Evolutionary conservation across 2,888 invertebrate genomes (phyloP).

Genomic region (Hyposoter dolosus): DNA sequence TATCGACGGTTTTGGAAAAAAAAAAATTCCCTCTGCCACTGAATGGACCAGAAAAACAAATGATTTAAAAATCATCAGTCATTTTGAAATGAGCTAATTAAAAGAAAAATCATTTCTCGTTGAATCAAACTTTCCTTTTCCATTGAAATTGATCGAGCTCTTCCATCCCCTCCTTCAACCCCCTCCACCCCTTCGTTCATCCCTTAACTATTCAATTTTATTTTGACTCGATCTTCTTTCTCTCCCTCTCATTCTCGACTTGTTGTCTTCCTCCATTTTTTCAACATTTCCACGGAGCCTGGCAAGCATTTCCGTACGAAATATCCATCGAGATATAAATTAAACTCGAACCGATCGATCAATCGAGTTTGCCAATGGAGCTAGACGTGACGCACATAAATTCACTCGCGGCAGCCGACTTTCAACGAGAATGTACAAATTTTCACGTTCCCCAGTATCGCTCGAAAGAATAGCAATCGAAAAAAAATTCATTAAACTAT

Average conservation of each 20-base stretch:
- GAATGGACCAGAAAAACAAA: background rate
- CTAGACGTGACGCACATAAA: conserved; percentile 61
- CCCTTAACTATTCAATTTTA: conserved; percentile 15
- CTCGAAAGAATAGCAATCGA: conserved; percentile 3
- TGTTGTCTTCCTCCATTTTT: background rate
- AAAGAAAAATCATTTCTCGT: conserved; percentile 11
- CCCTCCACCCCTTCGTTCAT: background rate
- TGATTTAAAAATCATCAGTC: conserved; percentile 29
- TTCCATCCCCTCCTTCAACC: background rate
- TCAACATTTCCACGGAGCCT: background rate
- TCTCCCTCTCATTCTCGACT: background rate
- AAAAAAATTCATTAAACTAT: conserved; percentile 3
- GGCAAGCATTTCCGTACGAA: conserved; percentile 15
- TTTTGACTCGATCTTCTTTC: conserved; percentile 20
- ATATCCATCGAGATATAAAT: conserved; percentile 49
- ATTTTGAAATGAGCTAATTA: background rate
- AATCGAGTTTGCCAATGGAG: conserved; percentile 49
- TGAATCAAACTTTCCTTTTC: background rate
- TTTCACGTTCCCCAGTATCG: background rate
- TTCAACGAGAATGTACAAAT: conserved; percentile 44
- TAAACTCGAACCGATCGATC: conserved; percentile 63
- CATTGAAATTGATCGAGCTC: conserved; percentile 3
- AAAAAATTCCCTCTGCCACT: background rate
- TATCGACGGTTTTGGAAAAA: background rate
- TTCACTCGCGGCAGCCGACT: conserved; percentile 22